Conservation (phyloP, 2,797 vertebrate genomes). For the Neomorphus geoffroyi region DNA sequence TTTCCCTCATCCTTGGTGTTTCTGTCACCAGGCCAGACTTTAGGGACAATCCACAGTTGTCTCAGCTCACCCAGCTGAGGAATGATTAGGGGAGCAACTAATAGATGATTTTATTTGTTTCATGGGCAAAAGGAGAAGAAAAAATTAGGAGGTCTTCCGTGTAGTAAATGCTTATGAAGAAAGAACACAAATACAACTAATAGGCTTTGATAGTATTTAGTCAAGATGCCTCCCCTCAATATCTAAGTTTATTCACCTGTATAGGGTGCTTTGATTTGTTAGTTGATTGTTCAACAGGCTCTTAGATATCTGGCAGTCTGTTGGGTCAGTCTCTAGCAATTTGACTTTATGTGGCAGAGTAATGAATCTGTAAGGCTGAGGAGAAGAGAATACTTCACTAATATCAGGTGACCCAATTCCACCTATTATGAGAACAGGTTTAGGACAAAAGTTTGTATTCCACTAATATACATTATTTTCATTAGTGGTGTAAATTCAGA, state of each 20-base stretch:
- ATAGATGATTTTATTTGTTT: background rate
- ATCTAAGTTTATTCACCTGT: background rate
- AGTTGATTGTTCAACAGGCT: background rate
- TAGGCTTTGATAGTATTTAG: background rate
- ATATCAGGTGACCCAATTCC: background rate
- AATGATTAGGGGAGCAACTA: background rate
- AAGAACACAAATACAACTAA: background rate
- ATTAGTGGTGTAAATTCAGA: background rate
- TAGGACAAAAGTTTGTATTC: background rate
- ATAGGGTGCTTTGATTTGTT: background rate
- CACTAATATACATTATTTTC: background rate
- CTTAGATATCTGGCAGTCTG: background rate
- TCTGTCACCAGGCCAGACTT: background rate
- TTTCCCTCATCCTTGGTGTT: background rate
- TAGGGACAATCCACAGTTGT: background rate
- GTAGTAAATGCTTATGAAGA: background rate
- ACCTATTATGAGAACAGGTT: background rate
- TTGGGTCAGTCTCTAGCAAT: background rate
- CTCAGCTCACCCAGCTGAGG: background rate
- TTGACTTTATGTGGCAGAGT: background rate
- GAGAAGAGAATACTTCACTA: background rate
- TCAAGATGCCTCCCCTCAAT: background rate
- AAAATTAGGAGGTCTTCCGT: background rate
- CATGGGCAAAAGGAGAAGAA: background rate
- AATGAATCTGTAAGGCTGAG: background rate